These are phyloP conservation scores for Ptiloglossa arizonensis DNA, from an alignment of 1,140 invertebrate species.

Conservation along the genomic window DNA sequence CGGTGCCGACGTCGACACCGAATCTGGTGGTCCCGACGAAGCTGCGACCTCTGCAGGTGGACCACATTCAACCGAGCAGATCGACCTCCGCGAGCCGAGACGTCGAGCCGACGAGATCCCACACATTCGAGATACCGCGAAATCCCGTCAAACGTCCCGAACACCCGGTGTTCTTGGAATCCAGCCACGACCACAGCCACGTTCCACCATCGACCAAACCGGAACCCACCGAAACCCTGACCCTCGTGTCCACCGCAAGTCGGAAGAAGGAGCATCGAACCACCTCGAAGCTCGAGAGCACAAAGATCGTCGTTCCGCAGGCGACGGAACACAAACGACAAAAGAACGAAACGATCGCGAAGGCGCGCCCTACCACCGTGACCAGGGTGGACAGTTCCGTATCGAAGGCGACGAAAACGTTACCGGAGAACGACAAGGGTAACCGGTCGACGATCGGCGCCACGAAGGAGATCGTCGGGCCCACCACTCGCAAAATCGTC, in stretches of 20 bases:
- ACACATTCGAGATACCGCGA: slow-evolving; percentile 47
- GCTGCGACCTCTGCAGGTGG: slow-evolving; percentile 57
- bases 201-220: slow-evolving; percentile 59
- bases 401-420: slow-evolving; percentile 57
- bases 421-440: not conserved
- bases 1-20: slow-evolving; percentile 64
- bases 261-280: slow-evolving; percentile 39
- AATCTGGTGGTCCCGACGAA: slow-evolving; percentile 71
- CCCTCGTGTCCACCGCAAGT: slow-evolving; percentile 29
- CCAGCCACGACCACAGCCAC: slow-evolving; percentile 71
- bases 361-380: slow-evolving; percentile 37
- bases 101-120: slow-evolving; percentile 45
- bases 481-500: slow-evolving; percentile 49
- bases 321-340: slow-evolving; percentile 32
- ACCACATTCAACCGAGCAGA: slow-evolving; percentile 66
- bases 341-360: slow-evolving; percentile 35
- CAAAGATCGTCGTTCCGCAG: slow-evolving; percentile 39
- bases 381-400: slow-evolving; percentile 56
- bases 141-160: slow-evolving; percentile 69
- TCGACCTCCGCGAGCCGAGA: slow-evolving; percentile 47
- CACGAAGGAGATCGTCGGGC: slow-evolving; percentile 65
- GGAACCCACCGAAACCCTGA: slow-evolving; percentile 73
- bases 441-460: slow-evolving; percentile 26
- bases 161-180: slow-evolving; percentile 71
- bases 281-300: slow-evolving; percentile 17